Percentiles rank a stretch among this genome's conserved stretches.
Conservation (phyloP, 1,140 invertebrate genomes). For the Drosophila seguyi region DNA sequence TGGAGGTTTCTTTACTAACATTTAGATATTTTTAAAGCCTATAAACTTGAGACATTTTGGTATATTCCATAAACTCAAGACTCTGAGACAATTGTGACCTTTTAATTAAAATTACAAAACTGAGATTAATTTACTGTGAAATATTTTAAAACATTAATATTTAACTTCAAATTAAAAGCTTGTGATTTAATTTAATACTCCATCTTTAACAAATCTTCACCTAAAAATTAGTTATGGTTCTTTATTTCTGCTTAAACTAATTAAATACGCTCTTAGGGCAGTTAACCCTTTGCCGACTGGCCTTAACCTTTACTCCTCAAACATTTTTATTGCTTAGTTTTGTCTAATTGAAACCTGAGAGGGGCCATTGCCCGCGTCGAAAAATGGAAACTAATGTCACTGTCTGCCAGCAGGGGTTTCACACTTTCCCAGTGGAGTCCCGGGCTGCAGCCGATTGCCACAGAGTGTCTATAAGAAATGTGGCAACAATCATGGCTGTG, state of each 20-base stretch:
- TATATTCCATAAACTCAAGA: neutral
- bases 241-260: conserved; percentile 2
- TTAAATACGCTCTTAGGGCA: conserved; percentile 7
- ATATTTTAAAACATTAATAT: neutral
- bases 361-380: conserved; percentile 17
- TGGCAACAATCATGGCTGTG: conserved; percentile 44
- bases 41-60: neutral
- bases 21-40: neutral
- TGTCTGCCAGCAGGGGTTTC: conserved; percentile 34
- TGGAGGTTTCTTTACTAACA: neutral
- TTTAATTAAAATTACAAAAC: neutral
- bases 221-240: neutral
- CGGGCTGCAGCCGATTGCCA: conserved; percentile 34
- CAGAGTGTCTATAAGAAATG: conserved; percentile 62
- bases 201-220: neutral
- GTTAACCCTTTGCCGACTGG: neutral
- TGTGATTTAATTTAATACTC: neutral
- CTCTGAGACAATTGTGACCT: neutral
- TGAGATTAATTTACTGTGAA: neutral
- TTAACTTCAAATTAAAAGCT: neutral
- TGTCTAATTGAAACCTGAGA: conserved; percentile 36
- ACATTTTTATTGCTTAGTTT: conserved; percentile 7
- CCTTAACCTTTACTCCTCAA: conserved; percentile 5
- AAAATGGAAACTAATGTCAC: conserved; percentile 22
- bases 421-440: conserved; percentile 19